Evolutionary conservation across 2,113 vertebrate species (phyloP).

Genomic region (Microtus richardsoni): DNA sequence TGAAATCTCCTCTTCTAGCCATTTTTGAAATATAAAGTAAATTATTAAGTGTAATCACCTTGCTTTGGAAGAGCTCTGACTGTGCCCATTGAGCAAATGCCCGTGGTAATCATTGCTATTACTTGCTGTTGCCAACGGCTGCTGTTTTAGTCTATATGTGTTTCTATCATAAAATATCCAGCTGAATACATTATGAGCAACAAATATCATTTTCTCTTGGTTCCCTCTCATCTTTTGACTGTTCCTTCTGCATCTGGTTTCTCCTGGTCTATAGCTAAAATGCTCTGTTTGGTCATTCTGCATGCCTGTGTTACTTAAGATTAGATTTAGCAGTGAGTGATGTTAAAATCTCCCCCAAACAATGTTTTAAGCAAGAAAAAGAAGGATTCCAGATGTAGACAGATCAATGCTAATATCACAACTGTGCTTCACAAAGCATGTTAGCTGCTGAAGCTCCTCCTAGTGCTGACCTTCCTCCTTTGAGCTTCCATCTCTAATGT

Average conservation of each 20-base stretch:
- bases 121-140: background rate
- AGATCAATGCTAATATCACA: background rate
- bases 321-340: background rate
- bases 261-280: background rate
- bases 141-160: background rate
- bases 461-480: background rate
- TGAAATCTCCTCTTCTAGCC: background rate
- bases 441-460: background rate
- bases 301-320: background rate
- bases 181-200: background rate
- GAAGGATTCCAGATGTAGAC: background rate
- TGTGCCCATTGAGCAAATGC: background rate
- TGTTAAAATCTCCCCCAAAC: background rate
- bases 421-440: background rate
- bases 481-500: background rate
- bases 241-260: background rate
- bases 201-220: background rate
- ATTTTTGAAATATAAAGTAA: background rate
- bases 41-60: background rate
- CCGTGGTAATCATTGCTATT: background rate
- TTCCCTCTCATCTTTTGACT: background rate
- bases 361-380: background rate
- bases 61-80: background rate
- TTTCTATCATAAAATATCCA: background rate
- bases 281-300: background rate